phyloP scores from a whole-genome alignment of 2,113 vertebrate genomes.

The Cinclus cinclus region DNA sequence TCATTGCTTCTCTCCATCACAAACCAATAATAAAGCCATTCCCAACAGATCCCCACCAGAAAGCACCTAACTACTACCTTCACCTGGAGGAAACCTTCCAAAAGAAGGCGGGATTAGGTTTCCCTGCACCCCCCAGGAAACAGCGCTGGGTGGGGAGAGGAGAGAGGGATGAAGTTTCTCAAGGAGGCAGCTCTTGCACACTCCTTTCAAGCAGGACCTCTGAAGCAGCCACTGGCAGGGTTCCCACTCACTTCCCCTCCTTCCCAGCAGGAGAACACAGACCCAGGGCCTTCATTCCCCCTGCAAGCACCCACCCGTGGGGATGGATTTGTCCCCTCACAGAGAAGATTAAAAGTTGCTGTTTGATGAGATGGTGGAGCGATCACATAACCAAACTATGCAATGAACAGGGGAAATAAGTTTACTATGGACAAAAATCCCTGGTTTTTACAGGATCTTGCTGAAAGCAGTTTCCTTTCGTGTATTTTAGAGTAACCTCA shows the following conservation, averaged over 20 bases:
- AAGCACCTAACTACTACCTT: rapidly evolving
- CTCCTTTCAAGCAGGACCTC: neutral
- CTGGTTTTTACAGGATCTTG: neutral
- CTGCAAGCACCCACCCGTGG: rapidly evolving
- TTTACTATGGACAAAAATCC: neutral
- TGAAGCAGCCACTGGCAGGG: neutral
- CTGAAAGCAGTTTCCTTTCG: neutral
- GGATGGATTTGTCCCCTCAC: rapidly evolving
- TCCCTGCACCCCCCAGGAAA: constrained; percentile 1
- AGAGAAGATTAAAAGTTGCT: rapidly evolving
- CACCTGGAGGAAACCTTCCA: neutral
- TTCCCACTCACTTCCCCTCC: neutral
- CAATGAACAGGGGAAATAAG: neutral
- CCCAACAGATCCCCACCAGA: neutral
- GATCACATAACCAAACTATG: neutral
- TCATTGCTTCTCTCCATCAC: neutral
- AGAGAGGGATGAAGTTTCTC: neutral
- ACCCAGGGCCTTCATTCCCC: neutral
- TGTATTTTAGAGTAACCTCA: neutral
- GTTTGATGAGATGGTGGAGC: neutral
- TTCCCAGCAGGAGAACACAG: neutral
- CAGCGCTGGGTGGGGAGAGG: neutral
- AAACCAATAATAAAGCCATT: neutral
- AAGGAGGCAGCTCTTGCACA: neutral
- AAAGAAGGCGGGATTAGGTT: neutral